phyloP scores from a whole-genome alignment of 2,113 vertebrate species.

The Takifugu bimaculatus region DNA sequence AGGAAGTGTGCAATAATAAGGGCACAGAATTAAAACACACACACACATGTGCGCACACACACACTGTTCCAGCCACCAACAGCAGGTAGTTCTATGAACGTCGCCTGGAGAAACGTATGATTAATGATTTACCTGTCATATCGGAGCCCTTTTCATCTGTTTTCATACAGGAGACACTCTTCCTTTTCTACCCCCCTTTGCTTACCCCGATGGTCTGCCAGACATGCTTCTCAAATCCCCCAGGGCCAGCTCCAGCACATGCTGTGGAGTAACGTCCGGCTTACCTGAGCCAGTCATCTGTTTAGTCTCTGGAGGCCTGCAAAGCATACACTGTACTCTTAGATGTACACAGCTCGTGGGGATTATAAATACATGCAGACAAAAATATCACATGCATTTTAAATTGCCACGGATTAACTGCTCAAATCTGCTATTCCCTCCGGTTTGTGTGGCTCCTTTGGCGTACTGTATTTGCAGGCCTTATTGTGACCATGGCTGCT shows the following conservation, averaged over 20 bases:
- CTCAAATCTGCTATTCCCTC: conserved; percentile 9
- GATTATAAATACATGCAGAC: conserved; percentile 20
- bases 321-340: conserved; percentile 27
- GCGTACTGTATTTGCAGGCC: conserved; percentile 2
- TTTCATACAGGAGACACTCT: conserved; percentile 25
- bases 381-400: conserved; percentile 9
- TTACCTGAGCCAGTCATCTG: conserved; percentile 73
- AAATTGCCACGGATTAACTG: conserved; percentile 5
- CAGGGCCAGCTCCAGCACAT: conserved; percentile 57
- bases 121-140: conserved; percentile 58
- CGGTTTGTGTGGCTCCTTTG: background rate
- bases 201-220: conserved; percentile 43
- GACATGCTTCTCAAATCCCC: conserved; percentile 50
- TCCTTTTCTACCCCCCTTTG: conserved; percentile 41
- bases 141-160: conserved; percentile 8
- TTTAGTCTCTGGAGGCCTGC: conserved; percentile 51
- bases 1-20: conserved; percentile 58
- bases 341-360: background rate
- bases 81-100: conserved; percentile 39
- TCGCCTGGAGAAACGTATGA: conserved; percentile 49
- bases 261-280: conserved; percentile 55
- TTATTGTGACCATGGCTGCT: background rate
- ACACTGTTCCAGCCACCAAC: conserved; percentile 29
- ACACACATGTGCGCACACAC: conserved; percentile 29
- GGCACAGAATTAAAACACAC: conserved; percentile 39